Evolutionary conservation across 2,797 vertebrate species (phyloP), one percentile per base, ranked within the genome.

Genomic region (Notolabrus celidotus): DNA sequence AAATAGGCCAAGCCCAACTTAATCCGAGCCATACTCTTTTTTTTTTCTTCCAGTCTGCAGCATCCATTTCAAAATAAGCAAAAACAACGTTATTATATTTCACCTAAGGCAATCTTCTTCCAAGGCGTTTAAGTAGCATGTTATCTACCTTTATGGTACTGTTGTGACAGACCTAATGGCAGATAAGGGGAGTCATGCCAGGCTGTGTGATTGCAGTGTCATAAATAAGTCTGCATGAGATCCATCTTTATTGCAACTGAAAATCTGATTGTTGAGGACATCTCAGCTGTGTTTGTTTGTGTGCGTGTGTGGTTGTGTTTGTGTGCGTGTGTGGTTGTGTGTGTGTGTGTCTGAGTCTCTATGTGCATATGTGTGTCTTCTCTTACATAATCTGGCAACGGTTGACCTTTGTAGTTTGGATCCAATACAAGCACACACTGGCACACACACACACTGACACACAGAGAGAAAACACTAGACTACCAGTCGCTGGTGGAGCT

Each of bases 351-450:
- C 20, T 50, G 49, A 33, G 39, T 41, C 54, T 34, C 29, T 45
- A 69, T 77, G 50, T 61, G 7, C 17, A 43, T 83, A 17, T 62
- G 53, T 68, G 46, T 62, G 31, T 68, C 14, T 52, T 42, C 22
- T 53, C 33, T 82, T 86, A 75, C 68, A 78, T 81, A 82, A 88
- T 68, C 57, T 64, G 49, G 41, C 50, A 67, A 66, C 49, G 49
- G 50, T 65, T 82, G 86, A 88, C 80, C 87, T 86, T 85, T 86
- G 85, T 58, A 70, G 67, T 74, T 67, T 74, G 62, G 33, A 72
- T 83, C 45, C 67, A 55, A 63, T 31, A 62, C 34, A 74, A 9
- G 23, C 50, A 53, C 62, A 45, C 20, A 17, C 22, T 42, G 23
- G 10, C 47, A 54, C 43, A 69, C 52, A 42, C 27, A 20, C 51